Base-by-base conservation (phyloP, 2,797 vertebrate species). In the Phrynocephalus vlangalii region DNA sequence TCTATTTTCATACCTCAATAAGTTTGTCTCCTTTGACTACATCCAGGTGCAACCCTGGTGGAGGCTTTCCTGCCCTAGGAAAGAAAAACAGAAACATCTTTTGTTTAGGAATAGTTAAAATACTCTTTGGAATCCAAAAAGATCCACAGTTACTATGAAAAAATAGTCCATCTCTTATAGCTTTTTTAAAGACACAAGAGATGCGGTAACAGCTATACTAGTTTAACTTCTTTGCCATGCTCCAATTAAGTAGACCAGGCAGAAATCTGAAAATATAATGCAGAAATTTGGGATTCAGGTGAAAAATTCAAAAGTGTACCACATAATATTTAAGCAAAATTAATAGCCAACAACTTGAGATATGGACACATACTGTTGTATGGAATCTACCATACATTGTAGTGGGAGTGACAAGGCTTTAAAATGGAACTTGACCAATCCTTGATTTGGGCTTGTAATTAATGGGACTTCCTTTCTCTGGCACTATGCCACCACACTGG, bases 21-120 rank as follows among this genome's bases (percentile, higher is more conserved):
- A 99, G 96, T 94, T 99, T 99, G 96, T 99, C 99, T 96, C 98
- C 99, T 96, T 99, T 99, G 94, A 99, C 98, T 89, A 99, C 99
- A 92, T 99, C 99, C 95, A 99, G 94, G 96, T 99, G 99, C 86
- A 99, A 97, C 85, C 99, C 99, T n/a, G 97, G 98, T 50, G 98
- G 98, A 15, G 99, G 98, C 90, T 99, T 99, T 16, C 99, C 99
- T 94, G 98, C 99, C 99, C 99, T 99, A 93, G 93, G 95, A 94
- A 68, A 94, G 95, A 84, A 18, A 79, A 71, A 91, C 72, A 26
- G 10, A 63, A 73, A 91, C 87, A 91, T 8, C 91, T 83, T 93
- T 89, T 91, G 11, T 80, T 89, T 80, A 83, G 22, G 70, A 84
- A 67, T 84, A 60, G 0, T n/a, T 83, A 75, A 24, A 82, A 86